Base-by-base conservation (phyloP, 2,888 invertebrate species). In the Salticus scenicus region DNA sequence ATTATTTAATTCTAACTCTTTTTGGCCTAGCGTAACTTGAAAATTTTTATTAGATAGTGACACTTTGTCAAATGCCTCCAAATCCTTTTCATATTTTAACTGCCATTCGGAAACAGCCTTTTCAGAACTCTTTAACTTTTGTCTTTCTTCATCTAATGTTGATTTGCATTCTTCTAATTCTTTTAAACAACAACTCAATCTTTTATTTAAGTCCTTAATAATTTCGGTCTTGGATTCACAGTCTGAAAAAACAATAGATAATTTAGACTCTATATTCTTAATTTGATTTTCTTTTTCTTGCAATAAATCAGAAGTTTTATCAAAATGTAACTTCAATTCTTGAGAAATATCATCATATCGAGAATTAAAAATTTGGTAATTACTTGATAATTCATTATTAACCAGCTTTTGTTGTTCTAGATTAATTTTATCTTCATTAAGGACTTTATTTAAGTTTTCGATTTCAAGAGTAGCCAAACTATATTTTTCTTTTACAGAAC, bases 341-440 rank as follows among this genome's bases (percentile, higher is more conserved):
- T 8, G 27, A 20, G 51, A 20, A 28, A 72, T 41, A 10, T 47
- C 20, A 67, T 77, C 51, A 8, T 66, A 66, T 17, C 28, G 31
- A 14, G 10, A 28, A 24, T 63, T n/a, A 27, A 85, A 5, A 31
- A 12, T 17, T 10, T 85, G 17, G 33, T 42, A 75, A 24, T n/a
- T 24, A 57, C 24, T n/a, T 57, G 57, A 57, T 24, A 57, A 24
- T 57, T 57, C 57, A 10, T 24, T n/a, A 57, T 4, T 4, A 57
- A 1, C 1, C 5, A 5, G 4, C 2, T 5, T 57, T 24, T 57
- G 24, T 4, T 17, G 5, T 24, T 57, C 24, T 5, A 24, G 24
- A 57, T 57, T 57, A 24, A 24, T 57, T 57, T 57, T 82, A 47
- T 82, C 70, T 64, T 76, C 67, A 33, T 75, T 70, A 1, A 82